Evolutionary conservation across 2,888 invertebrate genomes (phyloP), one percentile per base, ranked within the genome.

Genomic region (Priocnemis perturbator): DNA sequence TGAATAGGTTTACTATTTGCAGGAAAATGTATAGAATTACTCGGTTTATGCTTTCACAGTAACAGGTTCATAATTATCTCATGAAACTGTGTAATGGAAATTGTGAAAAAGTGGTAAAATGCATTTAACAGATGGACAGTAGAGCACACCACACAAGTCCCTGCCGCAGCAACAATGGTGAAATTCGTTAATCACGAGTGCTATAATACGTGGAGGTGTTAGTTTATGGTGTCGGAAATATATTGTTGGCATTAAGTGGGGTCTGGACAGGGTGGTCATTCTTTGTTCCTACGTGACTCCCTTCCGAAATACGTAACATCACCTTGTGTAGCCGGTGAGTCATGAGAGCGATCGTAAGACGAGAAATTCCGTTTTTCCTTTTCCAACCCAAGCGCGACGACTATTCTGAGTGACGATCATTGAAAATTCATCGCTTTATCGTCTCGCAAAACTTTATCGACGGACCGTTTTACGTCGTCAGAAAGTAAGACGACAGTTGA

Each of bases 211-310:
- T 59, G 71, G 70, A 7, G 76, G 77, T 72, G 78, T 76, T 74
- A 76, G 64, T 78, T 78, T 71, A 72, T 75, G 75, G 64, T 70
- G 76, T 79, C 75, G 73, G 79, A 78, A 83, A 83, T 83, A 83
- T 82, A 83, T 83, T 82, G 82, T 81, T 72, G 62, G 73, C 77
- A 75, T 78, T 70, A 80, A 83, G 81, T 76, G 76, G 76, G 76
- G 73, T 72, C 71, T 60, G 59, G 69, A 73, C 64, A 73, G 77
- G 64, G 69, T 62, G 79, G 79, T 79, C 78, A 79, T 83, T 81
- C 77, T 50, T 77, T 79, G 78, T 67, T 64, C 55, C 72, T 77
- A 83, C 83, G 83, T 83, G 83, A 83, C 83, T 71, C 75, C 73
- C 74, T 82, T 83, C 59, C 79, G 61, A 72, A 71, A 78, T 76